phyloP scores from a whole-genome alignment of 2,888 invertebrate genomes.

The Griposia aprilina region DNA sequence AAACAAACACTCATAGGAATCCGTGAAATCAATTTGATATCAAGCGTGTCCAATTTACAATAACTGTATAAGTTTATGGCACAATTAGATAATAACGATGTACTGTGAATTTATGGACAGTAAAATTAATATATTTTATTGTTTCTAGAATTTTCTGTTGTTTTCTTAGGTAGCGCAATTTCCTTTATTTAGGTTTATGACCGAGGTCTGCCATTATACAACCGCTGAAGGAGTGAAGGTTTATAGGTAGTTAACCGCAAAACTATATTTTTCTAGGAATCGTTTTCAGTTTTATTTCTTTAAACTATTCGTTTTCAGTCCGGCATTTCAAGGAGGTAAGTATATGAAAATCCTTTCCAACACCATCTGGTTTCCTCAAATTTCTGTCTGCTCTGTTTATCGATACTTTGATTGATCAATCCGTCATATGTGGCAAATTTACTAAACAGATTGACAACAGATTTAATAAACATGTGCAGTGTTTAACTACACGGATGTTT shows the following conservation, averaged over 20 bases:
- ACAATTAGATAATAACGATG: constrained; percentile 30
- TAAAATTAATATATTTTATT: not conserved
- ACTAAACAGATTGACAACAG: not conserved
- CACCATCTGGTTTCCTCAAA: too few relatives aligned
- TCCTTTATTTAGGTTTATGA: not conserved
- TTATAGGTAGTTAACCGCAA: not conserved
- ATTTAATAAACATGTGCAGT: not conserved
- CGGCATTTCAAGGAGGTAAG: not conserved
- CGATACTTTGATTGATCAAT: not conserved
- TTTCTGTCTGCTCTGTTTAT: not conserved
- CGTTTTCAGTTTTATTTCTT: not conserved
- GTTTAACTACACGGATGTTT: not conserved
- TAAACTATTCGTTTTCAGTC: not conserved
- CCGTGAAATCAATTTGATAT: constrained; percentile 50
- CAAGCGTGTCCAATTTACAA: constrained; percentile 34
- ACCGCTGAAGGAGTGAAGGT: not conserved
- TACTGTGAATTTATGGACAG: constrained; percentile 1
- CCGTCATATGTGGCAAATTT: not conserved
- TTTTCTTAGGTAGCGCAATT: too few relatives aligned
- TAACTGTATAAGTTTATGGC: constrained; percentile 33
- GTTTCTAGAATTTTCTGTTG: constrained; percentile 10
- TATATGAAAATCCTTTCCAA: not conserved
- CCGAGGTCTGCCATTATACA: not conserved
- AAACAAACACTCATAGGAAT: constrained; percentile 2
- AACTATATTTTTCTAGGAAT: not conserved